Conservation (phyloP, 2,113 vertebrate genomes). For the Aramus guarauna region DNA sequence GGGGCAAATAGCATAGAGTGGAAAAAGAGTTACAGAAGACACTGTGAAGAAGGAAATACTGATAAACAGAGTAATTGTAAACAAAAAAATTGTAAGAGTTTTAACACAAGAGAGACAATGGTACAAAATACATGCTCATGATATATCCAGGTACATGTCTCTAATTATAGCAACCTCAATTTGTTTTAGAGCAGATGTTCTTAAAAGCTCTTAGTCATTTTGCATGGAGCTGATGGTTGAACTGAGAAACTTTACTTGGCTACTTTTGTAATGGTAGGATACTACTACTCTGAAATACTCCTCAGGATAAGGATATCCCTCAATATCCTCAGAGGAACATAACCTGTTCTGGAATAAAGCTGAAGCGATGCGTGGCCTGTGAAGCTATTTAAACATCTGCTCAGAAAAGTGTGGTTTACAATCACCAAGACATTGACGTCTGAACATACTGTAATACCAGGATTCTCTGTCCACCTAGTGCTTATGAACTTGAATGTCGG, state of each 20-base stretch:
- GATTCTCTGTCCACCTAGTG: not conserved
- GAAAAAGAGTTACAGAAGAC: not conserved
- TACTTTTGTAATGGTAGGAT: not conserved
- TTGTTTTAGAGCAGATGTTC: not conserved
- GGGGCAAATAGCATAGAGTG: not conserved
- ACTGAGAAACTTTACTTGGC: not conserved
- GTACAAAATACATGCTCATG: not conserved
- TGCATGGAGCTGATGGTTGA: not conserved
- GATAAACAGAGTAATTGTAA: not conserved
- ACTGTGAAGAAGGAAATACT: not conserved
- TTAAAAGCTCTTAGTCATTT: not conserved
- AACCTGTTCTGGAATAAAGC: not conserved
- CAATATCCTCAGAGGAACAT: not conserved
- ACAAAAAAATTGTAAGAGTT: not conserved
- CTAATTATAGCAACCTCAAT: not conserved
- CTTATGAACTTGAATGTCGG: not conserved
- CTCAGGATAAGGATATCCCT: not conserved
- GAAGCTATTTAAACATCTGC: not conserved
- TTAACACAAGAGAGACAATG: not conserved
- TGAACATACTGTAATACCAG: not conserved
- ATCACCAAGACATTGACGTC: not conserved
- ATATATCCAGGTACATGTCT: not conserved
- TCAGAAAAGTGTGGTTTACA: not conserved
- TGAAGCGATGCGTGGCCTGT: not conserved
- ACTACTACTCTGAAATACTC: not conserved